phyloP scores from a whole-genome alignment of 2,888 invertebrate genomes.

The Smittia aterrima region DNA sequence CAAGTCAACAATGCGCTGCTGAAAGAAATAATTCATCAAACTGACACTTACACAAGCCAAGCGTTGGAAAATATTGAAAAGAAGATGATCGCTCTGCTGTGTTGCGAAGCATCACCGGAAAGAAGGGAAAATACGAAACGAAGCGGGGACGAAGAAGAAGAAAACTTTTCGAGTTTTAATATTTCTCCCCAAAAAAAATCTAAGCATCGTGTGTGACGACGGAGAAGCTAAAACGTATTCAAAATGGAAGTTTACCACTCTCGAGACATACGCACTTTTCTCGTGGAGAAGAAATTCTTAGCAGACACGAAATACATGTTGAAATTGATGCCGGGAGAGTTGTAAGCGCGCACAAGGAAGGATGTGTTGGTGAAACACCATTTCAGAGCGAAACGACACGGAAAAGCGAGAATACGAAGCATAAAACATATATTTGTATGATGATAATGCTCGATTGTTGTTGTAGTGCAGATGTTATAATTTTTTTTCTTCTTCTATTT shows the following conservation, averaged over 20 bases:
- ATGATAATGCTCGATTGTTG: conserved; percentile 34
- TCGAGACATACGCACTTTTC: neutral
- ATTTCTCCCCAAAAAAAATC: neutral
- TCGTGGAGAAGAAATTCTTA: conserved; percentile 9
- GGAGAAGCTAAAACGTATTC: neutral
- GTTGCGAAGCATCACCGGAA: neutral
- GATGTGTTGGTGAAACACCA: conserved; percentile 27
- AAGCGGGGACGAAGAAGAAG: neutral
- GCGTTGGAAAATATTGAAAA: neutral
- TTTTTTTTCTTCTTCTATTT: neutral
- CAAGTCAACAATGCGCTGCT: too few species aligned
- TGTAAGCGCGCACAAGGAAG: neutral
- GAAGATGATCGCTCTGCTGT: neutral
- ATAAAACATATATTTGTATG: conserved; percentile 38
- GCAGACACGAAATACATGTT: neutral
- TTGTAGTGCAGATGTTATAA: conserved; percentile 40
- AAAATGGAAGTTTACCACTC: neutral
- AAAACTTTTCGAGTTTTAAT: neutral
- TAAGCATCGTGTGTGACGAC: neutral
- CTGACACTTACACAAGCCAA: neutral
- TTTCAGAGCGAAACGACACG: neutral
- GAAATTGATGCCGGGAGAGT: conserved; percentile 15
- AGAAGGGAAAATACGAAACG: neutral
- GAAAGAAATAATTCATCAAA: too few species aligned
- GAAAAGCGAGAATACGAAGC: conserved; percentile 33